Evolutionary conservation across 2,888 invertebrate genomes (phyloP), one percentile per base, ranked within the genome.

Genomic region (Leptinotarsa peninsularis): DNA sequence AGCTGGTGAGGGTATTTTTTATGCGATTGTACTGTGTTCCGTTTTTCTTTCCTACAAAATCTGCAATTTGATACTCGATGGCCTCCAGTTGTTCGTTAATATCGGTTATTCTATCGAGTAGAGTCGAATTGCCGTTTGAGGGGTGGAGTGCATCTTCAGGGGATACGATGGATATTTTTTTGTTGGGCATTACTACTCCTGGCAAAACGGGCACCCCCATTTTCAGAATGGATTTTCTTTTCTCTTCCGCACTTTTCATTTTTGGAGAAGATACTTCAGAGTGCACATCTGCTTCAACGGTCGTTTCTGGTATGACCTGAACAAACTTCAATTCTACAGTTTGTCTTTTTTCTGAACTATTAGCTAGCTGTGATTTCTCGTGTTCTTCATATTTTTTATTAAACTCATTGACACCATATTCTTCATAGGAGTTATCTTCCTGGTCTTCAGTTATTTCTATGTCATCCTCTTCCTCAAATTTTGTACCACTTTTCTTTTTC

Each of bases 131-230:
- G 4, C 58, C 67, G 4, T 68, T 43, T 4, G 49, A 15, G 4
- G 60, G 54, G 0, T 66, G 63, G 7, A 75, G 50, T 14, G 27
- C 58, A 21, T 77, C 67, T 33, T 79, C 75, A 1, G 58, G 66
- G 1, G 75, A 73, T 18, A 80, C 71, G 33, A 73, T 74, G 21
- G 70, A 73, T 0, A 80, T 66, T 58, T 76, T 79, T 10, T 72
- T 60, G 4, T 78, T 58, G 10, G 82, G 74, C 60, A 80, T 77
- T 21, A 82, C 79, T 10, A 80, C 82, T 13, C 79, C 82, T 0
- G 84, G 83, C 79, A 84, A 78, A 1, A 84, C 84, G 14, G 83
- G 78, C 7, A 84, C 80, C 10, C 84, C 84, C 5, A 81, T 73
- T 79, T 84, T 83, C 54, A 83, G 73, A 18, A 82, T 81, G 1